phyloP scores from a whole-genome alignment of 2,888 invertebrate genomes.

The Boloria selene region DNA sequence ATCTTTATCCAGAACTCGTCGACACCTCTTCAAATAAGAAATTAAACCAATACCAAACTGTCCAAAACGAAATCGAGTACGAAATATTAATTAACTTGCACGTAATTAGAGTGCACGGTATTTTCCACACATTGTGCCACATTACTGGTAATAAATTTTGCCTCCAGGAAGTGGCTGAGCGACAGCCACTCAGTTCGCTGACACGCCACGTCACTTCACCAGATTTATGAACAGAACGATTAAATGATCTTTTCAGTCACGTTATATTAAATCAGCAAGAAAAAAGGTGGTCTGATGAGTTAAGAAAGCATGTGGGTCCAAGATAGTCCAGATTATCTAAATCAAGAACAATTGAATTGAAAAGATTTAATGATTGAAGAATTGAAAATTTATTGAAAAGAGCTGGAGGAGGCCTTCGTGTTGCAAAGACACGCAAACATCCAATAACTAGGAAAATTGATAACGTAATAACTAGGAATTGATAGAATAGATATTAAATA shows the following conservation, averaged over 20 bases:
- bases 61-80: slow-evolving; percentile 8
- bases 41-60: background rate
- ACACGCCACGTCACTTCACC: slow-evolving; percentile 20
- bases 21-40: background rate
- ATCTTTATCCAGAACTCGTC: too few species aligned
- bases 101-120: slow-evolving; percentile 17
- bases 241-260: slow-evolving; percentile 22
- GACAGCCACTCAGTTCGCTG: slow-evolving; percentile 29
- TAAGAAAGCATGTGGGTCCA: too few species aligned
- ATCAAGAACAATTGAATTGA: too few species aligned
- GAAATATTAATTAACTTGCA: slow-evolving; percentile 19
- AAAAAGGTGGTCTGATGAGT: too few species aligned
- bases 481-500: too few species aligned
- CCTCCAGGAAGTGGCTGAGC: slow-evolving; percentile 24
- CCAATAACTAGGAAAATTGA: too few species aligned
- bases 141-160: slow-evolving; percentile 20
- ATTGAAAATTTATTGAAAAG: too few species aligned
- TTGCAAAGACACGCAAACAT: too few species aligned
- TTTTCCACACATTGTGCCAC: slow-evolving; percentile 23
- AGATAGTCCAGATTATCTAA: too few species aligned
- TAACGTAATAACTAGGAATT: too few species aligned
- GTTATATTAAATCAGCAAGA: slow-evolving; percentile 29
- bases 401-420: too few species aligned
- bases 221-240: slow-evolving; percentile 28
- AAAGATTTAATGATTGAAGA: too few species aligned